Conservation (phyloP, 2,113 vertebrate species). For the Microcebus jonahi region DNA sequence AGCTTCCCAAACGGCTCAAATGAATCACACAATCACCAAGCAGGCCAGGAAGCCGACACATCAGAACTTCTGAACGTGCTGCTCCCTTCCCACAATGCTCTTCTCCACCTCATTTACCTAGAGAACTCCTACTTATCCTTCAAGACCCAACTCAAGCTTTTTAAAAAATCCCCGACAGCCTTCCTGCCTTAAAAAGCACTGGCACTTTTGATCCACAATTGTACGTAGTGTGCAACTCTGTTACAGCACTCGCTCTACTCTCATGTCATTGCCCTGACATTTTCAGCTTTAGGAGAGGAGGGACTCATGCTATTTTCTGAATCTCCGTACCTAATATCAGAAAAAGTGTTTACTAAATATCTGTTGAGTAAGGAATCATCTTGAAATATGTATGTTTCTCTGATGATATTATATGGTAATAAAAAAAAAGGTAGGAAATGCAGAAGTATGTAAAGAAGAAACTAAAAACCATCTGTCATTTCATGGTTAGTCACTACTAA, state of each 20-base stretch:
- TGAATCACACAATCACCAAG: neutral
- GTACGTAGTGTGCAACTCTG: neutral
- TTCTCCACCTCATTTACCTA: neutral
- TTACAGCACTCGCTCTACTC: neutral
- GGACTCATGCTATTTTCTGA: neutral
- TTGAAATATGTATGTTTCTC: neutral
- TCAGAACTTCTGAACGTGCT: neutral
- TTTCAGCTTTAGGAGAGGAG: neutral
- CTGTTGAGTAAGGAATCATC: neutral
- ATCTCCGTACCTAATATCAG: neutral
- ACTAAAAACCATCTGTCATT: neutral
- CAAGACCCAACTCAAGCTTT: neutral
- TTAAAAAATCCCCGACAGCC: too few relatives aligned
- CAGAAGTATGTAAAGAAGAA: neutral
- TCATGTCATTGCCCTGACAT: neutral
- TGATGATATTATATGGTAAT: neutral
- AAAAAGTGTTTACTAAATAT: neutral
- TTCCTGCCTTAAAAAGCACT: neutral
- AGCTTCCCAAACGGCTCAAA: neutral
- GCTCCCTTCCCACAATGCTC: neutral
- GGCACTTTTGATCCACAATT: neutral
- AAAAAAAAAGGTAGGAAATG: neutral
- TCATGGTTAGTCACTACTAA: neutral
- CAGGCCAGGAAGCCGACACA: neutral
- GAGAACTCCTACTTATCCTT: neutral